Evolutionary conservation across 2,888 invertebrate genomes (phyloP).

Genomic region (Patella caerulea): DNA sequence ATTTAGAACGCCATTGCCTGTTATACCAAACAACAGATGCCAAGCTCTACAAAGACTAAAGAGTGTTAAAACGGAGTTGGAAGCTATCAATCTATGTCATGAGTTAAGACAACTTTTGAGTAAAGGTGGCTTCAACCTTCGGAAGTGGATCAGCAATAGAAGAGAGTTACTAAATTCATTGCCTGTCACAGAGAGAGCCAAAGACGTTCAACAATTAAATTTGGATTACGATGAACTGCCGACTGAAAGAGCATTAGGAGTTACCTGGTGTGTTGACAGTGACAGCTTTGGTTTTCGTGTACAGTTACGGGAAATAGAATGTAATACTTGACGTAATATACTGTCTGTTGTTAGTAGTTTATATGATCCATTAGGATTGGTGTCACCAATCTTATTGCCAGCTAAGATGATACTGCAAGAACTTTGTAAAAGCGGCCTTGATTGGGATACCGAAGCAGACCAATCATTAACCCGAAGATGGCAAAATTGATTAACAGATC

Average conservation of each 20-base stretch:
- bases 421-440: neutral
- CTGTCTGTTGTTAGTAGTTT: constrained; percentile 16
- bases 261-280: neutral
- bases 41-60: constrained; percentile 8
- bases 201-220: neutral
- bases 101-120: constrained; percentile 18
- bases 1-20: neutral
- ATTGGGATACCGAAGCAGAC: constrained; percentile 19
- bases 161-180: constrained; percentile 22
- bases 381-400: constrained; percentile 14
- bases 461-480: neutral
- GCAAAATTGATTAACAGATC: constrained; percentile 5
- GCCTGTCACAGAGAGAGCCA: neutral
- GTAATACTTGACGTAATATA: constrained; percentile 12
- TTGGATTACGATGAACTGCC: neutral
- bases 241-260: neutral
- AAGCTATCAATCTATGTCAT: constrained; percentile 14
- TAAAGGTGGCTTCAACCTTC: constrained; percentile 24
- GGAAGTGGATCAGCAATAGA: constrained; percentile 27
- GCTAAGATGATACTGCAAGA: neutral
- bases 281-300: neutral
- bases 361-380: constrained; percentile 20
- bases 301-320: neutral
- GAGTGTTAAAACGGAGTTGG: constrained; percentile 17
- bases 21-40: too few relatives aligned